phyloP scores from a whole-genome alignment of 2,113 vertebrate genomes.

The Mohoua ochrocephala region DNA sequence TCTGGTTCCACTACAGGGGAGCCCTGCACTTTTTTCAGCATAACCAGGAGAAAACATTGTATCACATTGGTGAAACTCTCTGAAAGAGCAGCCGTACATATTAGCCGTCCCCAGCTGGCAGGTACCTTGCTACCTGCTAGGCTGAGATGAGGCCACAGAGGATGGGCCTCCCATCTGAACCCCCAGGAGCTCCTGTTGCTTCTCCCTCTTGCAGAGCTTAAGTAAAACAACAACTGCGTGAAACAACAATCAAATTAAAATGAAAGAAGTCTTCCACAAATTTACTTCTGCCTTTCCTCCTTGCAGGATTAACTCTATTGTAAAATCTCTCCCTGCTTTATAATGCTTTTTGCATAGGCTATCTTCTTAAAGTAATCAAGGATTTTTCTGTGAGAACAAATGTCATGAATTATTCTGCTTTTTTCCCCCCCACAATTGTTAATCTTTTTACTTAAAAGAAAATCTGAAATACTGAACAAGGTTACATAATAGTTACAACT shows the following conservation, averaged over 20 bases:
- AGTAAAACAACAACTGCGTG: not conserved
- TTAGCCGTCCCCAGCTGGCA: not conserved
- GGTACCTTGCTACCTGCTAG: not conserved
- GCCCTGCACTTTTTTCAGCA: not conserved
- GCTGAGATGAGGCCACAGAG: not conserved
- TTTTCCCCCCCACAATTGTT: not conserved
- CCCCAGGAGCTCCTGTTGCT: not conserved
- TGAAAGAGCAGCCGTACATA: not conserved
- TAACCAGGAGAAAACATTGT: not conserved
- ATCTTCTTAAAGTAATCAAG: not conserved
- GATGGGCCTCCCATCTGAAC: not conserved
- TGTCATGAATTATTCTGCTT: not conserved
- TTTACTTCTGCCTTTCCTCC: not conserved
- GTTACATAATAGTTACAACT: not conserved
- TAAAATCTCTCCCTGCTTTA: not conserved
- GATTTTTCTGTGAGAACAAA: slow-evolving; percentile 8
- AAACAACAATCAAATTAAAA: not conserved
- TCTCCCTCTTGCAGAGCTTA: not conserved
- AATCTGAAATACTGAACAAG: not conserved
- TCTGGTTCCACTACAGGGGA: not conserved
- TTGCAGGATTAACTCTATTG: not conserved
- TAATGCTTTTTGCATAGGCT: not conserved
- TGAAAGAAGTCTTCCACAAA: not conserved
- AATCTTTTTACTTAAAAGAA: not conserved
- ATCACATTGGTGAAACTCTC: not conserved